These are phyloP conservation scores for Musca domestica DNA, from an alignment of 1,140 invertebrate species.

Conservation along the genomic window DNA sequence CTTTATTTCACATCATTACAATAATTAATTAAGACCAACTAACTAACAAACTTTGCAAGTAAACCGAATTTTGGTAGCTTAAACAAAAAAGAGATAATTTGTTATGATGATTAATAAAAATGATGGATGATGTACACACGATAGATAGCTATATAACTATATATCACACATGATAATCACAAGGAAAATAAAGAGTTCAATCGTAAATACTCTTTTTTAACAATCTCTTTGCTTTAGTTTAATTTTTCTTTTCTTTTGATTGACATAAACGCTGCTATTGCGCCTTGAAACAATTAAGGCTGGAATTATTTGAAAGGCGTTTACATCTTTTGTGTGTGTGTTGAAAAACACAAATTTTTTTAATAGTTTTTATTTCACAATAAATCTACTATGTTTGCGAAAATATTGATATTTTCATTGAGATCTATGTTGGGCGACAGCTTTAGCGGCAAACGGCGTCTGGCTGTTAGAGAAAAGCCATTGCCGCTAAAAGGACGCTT, in stretches of 20 bases:
- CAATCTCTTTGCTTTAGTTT: too few species aligned
- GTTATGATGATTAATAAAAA: too few species aligned
- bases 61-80: neutral
- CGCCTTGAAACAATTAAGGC: slow-evolving; percentile 8
- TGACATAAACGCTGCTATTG: neutral
- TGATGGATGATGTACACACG: too few species aligned
- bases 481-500: neutral
- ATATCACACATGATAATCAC: too few species aligned
- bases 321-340: neutral
- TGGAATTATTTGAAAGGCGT: neutral
- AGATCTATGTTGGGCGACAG: slow-evolving; percentile 9
- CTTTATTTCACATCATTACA: neutral
- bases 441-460: too few species aligned
- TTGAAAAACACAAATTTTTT: neutral
- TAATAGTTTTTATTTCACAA: neutral
- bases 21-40: slow-evolving; percentile 2
- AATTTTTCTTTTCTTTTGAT: too few species aligned
- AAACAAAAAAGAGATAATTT: too few species aligned
- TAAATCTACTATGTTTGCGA: neutral
- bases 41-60: slow-evolving; percentile 20
- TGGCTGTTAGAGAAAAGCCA: too few species aligned
- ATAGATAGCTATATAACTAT: too few species aligned
- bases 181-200: too few species aligned
- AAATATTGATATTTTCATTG: neutral
- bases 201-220: too few species aligned